These are phyloP conservation scores for Natator depressus DNA, from an alignment of 2,113 vertebrate species.

Conservation along the genomic window DNA sequence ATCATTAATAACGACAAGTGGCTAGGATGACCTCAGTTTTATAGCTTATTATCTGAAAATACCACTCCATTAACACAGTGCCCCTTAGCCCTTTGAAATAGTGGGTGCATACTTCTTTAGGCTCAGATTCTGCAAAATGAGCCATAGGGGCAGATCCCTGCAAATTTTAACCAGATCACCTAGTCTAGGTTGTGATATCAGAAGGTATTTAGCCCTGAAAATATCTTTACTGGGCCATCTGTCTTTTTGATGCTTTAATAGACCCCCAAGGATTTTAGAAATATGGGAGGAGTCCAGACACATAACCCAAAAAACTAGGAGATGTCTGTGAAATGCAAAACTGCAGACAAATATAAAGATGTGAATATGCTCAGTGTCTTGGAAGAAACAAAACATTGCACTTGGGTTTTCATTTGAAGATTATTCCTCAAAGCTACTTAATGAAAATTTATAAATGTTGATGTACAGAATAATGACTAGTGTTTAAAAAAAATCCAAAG, in stretches of 20 bases:
- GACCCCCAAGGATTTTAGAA: not conserved
- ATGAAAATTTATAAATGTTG: conserved; percentile 61
- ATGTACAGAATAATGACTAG: conserved; percentile 40
- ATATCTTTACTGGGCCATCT: not conserved
- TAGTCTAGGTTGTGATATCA: not conserved
- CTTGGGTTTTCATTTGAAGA: conserved; percentile 49
- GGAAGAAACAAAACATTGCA: conserved; percentile 36
- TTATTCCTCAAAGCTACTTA: conserved; percentile 45
- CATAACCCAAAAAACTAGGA: not conserved
- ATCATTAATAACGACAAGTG: not conserved
- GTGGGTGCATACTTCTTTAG: not conserved
- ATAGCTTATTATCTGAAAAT: not conserved
- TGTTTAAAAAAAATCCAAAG: conserved; percentile 40
- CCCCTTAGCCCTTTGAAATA: not conserved
- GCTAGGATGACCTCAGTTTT: not conserved
- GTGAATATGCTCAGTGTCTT: not conserved
- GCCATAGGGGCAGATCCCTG: not conserved
- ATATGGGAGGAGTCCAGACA: not conserved
- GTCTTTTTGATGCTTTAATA: not conserved
- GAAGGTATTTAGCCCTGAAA: not conserved
- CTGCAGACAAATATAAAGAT: not conserved
- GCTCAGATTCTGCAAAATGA: not conserved
- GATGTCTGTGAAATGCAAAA: not conserved
- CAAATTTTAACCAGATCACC: not conserved
- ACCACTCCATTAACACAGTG: not conserved